Evolutionary conservation across 2,113 vertebrate genomes (phyloP), one percentile per base, ranked within the genome.

Genomic region (Seriola rivoliana): DNA sequence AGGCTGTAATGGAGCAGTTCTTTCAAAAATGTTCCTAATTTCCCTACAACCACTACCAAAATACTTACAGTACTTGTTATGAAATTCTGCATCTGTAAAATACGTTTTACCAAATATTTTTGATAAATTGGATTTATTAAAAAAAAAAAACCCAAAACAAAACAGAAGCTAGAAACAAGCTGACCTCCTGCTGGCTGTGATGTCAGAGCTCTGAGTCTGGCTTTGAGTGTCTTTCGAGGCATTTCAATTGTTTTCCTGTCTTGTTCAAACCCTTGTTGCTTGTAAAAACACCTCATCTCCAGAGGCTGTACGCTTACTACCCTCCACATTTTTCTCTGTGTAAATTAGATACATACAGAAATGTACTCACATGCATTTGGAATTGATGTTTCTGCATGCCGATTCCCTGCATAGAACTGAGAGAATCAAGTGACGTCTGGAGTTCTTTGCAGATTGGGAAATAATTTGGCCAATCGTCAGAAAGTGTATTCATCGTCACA

Each of bases 121-220:
- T 21, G 25, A 59, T 8, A 25, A 38, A 54, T 7, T 63, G n/a
- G 9, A 1, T n/a, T 40, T 25, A 1, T 16, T 8, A 9, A 52
- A 52, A 52, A 8, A 36, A 38, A 29, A 25, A 3, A 5, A 8
- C 34, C 29, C 29, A 29, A 9, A 13, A 40, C 32, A 21, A 36
- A 13, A 4, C 16, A 42, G 19, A 23, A 25, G 9, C 8, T 50
- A 13, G 0, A 19, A 50, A 25, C 36, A 2, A 36, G 4, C 3
- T 68, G 25, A 21, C 66, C 42, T 75, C 32, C 6, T 19, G 34
- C 29, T 73, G 75, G 79, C 48, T 68, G 81, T 88, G 82, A 36
- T 82, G 48, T 89, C 87, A 89, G 6, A 66, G 85, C 77, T 65
- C 71, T 58, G 81, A 91, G 90, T 89, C 80, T 86, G 80, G 58